Conservation (phyloP, 2,797 vertebrate genomes). For the Sandelia bainsii region DNA sequence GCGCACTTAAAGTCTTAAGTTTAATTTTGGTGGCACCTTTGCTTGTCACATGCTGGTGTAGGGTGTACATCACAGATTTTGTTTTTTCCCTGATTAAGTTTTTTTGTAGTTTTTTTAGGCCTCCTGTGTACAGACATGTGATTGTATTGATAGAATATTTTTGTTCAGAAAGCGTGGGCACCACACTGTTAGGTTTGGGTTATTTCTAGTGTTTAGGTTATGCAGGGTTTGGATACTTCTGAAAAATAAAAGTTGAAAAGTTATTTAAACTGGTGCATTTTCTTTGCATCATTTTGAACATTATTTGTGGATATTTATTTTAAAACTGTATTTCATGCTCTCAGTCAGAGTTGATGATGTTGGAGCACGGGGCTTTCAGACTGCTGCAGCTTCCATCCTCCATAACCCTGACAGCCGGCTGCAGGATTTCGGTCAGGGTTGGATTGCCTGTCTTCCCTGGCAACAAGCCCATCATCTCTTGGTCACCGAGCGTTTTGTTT, state of each 20-base stretch:
- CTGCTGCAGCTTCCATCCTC: slow-evolving; percentile 10
- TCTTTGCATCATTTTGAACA: not conserved
- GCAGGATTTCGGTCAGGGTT: slow-evolving; percentile 55
- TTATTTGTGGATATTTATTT: not conserved
- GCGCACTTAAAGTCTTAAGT: slow-evolving; percentile 32
- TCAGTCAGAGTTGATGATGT: not conserved
- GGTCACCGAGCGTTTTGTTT: slow-evolving; percentile 67
- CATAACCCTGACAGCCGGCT: slow-evolving; percentile 18
- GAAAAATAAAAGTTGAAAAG: slow-evolving; percentile 66
- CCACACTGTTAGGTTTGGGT: slow-evolving; percentile 53
- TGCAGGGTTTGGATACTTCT: slow-evolving; percentile 53
- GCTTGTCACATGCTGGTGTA: slow-evolving; percentile 23
- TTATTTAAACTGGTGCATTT: slow-evolving; percentile 15
- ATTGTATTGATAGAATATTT: slow-evolving; percentile 32
- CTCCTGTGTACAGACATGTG: slow-evolving; percentile 28
- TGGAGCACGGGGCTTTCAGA: slow-evolving; percentile 2
- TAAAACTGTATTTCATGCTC: not conserved
- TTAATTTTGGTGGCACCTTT: slow-evolving; percentile 25
- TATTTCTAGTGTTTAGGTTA: slow-evolving; percentile 49
- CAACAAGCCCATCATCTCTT: slow-evolving; percentile 76
- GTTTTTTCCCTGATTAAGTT: slow-evolving; percentile 12
- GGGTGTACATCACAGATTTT: slow-evolving; percentile 36
- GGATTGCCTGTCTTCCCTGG: slow-evolving; percentile 66
- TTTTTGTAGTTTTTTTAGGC: not conserved
- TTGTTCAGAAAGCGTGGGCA: slow-evolving; percentile 59